Base-by-base conservation (phyloP, 2,113 vertebrate genomes). In the Oriolus oriolus region DNA sequence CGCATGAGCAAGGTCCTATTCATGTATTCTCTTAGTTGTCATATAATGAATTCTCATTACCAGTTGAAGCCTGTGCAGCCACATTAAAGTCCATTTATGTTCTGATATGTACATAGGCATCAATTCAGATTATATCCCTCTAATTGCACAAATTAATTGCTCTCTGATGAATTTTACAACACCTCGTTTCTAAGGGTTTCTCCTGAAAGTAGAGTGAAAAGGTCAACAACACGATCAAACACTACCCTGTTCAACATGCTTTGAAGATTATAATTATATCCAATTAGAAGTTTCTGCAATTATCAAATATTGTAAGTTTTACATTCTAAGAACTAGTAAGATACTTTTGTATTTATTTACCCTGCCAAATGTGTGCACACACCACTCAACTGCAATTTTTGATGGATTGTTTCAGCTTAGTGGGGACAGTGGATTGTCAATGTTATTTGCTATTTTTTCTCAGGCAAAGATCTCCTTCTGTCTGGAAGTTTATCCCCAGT, bases 211-310 rank as follows among this genome's bases (percentile, higher is more conserved):
- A 92, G 59, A 76, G 75, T 60, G 90, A 95, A 97, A 98, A 98
- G 96, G 98, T 97, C 98, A 97, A 95, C 95, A 78, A 33, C 76
- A 60, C 2, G 68, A 97, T 97, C 97, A 97, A 93, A 95, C 11
- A n/a, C 76, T 78, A 81, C 86, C 69, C 93, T 93, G 92, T 95
- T 96, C 95, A 97, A 95, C 93, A 96, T 76, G 93, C 96, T 98
- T 97, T 96, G 96, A 98, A 97, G 95, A 97, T 97, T 86, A 96
- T 95, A 96, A 97, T 97, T 97, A 96, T 95, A 91, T 91, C 88
- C 97, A 97, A 97, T 97, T 96, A 95, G 95, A 95, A 96, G 59
- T 50, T 97, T 97, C 88, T 93, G 87, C 95, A 98, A 96, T 97
- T 96, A 97, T 94, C 88, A 94, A 90, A 66, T 80, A 86, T 53